Percentiles rank a stretch among this genome's conserved stretches.
Evolutionary conservation across 2,113 vertebrate species (phyloP).

Genomic region (Scortum barcoo): DNA sequence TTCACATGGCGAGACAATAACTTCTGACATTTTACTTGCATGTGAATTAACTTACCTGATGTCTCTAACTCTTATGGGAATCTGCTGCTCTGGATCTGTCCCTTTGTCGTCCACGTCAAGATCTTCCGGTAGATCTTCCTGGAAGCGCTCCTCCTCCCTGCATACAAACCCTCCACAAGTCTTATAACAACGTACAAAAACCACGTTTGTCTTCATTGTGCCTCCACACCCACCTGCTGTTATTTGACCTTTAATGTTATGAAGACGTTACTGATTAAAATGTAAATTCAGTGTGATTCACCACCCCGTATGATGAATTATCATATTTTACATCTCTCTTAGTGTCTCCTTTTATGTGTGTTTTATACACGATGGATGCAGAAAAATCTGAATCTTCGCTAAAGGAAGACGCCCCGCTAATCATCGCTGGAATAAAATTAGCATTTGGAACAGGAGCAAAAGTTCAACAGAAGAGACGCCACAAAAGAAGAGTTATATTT

Average conservation of each 20-base stretch:
- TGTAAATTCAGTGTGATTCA: slow-evolving; percentile 2
- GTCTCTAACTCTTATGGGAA: too few species aligned
- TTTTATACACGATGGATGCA: not conserved
- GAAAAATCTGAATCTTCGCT: slow-evolving; percentile 4
- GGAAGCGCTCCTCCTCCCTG: too few species aligned
- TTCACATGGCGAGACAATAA: not conserved
- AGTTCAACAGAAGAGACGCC: slow-evolving; percentile 18
- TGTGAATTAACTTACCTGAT: slow-evolving; percentile 1
- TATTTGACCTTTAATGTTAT: slow-evolving; percentile 13
- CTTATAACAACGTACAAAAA: not conserved
- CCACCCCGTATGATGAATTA: not conserved
- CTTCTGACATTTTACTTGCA: slow-evolving; percentile 1
- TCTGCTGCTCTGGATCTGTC: not conserved
- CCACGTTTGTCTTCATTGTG: not conserved
- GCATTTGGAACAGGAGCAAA: slow-evolving; percentile 42
- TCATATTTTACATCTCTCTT: not conserved
- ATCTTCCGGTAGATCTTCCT: too few species aligned
- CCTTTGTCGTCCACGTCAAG: not conserved
- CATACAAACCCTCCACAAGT: too few species aligned
- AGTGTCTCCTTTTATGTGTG: slow-evolving; percentile 2
- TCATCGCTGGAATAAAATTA: slow-evolving; percentile 36
- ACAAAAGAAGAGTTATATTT: not conserved
- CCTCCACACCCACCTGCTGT: not conserved
- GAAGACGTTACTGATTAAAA: slow-evolving; percentile 27
- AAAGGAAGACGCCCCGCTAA: slow-evolving; percentile 21